Conservation (phyloP, 2,797 vertebrate species). For the Cottoperca gobio region DNA sequence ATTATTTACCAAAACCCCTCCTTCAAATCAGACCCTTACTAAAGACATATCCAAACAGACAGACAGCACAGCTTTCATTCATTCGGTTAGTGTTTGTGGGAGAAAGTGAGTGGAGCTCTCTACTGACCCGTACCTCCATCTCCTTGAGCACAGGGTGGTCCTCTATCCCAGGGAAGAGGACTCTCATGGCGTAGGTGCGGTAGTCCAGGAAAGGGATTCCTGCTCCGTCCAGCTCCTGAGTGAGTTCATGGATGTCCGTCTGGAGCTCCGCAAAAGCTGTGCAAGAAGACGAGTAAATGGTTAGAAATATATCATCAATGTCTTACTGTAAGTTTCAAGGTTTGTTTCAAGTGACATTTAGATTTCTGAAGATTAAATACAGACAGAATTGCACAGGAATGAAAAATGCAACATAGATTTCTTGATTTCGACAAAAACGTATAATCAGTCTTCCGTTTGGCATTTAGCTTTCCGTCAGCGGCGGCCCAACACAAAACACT, state of each 20-base stretch:
- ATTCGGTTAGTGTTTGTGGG: constrained; percentile 4
- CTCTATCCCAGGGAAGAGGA: constrained; percentile 97
- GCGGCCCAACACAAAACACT: not conserved
- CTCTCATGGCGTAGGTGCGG: constrained; percentile 98
- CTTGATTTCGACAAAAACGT: not conserved
- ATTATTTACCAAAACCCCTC: not conserved
- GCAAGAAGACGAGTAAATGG: not conserved
- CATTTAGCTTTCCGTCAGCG: not conserved
- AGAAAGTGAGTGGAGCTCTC: constrained; percentile 49
- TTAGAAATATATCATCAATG: not conserved
- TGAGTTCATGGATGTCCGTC: constrained; percentile 97
- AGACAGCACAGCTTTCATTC: constrained; percentile 1
- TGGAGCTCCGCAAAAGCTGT: constrained; percentile 97
- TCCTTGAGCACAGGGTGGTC: constrained; percentile 99
- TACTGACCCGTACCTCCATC: constrained; percentile 94
- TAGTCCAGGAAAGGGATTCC: constrained; percentile 98
- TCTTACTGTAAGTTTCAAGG: not conserved
- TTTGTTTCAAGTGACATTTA: not conserved
- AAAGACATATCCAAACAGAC: constrained; percentile 3
- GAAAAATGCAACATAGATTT: not conserved
- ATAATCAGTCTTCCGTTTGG: not conserved
- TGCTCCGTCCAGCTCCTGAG: constrained; percentile 95
- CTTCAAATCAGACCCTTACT: not conserved
- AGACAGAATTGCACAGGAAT: not conserved
- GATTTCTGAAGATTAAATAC: not conserved